Evolutionary conservation across 1,140 invertebrate genomes (phyloP).

Genomic region (Drosophila jambulina): DNA sequence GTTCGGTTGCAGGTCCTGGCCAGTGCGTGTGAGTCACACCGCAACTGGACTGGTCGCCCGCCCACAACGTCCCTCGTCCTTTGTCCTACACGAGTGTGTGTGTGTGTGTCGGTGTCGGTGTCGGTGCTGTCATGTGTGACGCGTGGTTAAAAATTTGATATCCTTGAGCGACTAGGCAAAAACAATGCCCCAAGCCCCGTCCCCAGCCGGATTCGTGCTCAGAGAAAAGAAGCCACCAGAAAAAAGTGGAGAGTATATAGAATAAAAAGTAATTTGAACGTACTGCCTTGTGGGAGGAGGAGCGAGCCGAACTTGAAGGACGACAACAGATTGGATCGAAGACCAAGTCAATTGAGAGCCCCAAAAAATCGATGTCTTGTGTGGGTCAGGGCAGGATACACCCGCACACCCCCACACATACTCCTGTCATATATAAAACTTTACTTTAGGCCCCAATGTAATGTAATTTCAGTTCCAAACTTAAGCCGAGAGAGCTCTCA

Average conservation of each 20-base stretch:
- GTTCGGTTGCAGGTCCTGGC: conserved; percentile 35
- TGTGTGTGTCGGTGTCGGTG: conserved; percentile 8
- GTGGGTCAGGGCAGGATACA: conserved; percentile 30
- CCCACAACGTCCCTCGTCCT: background rate
- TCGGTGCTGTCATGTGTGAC: conserved; percentile 68
- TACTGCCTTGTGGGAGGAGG: conserved; percentile 3
- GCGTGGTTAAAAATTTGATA: conserved; percentile 81
- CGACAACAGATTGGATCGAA: conserved; percentile 31
- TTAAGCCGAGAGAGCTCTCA: conserved; percentile 16
- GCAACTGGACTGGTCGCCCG: conserved; percentile 2
- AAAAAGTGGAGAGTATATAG: conserved; percentile 8
- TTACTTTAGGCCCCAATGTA: conserved; percentile 18
- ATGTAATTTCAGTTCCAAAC: conserved; percentile 30
- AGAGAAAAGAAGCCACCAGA: background rate
- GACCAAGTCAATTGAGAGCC: conserved; percentile 45
- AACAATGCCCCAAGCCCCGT: conserved; percentile 15
- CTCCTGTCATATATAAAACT: conserved; percentile 2
- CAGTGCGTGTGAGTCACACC: conserved; percentile 41
- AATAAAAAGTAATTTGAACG: conserved; percentile 46
- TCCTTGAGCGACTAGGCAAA: conserved; percentile 67
- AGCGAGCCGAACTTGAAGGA: conserved; percentile 20
- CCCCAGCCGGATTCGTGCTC: background rate
- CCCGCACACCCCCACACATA: background rate
- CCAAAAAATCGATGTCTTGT: conserved; percentile 48
- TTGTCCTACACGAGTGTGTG: conserved; percentile 1